Base-by-base conservation (phyloP, 2,888 invertebrate genomes). In the Agriotes lineatus region DNA sequence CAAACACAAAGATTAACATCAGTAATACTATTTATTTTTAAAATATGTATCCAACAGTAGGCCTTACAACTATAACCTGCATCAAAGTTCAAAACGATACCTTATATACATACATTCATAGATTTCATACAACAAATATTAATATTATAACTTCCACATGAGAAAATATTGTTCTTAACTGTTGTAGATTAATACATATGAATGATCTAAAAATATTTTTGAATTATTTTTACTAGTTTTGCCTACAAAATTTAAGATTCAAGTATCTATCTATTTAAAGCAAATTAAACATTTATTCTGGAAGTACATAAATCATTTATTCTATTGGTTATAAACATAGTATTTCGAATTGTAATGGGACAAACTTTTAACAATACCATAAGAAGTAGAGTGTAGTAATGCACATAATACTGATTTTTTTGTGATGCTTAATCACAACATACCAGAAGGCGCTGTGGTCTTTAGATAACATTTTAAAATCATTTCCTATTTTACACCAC, bases 21-120 rank as follows among this genome's bases (percentile, higher is more conserved):
- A 35, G 52, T 64, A 45, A 58, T 57, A 58, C 56, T 64, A 63
- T 63, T 64, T 64, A 64, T 64, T 64, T 33, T 57, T 64, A 57
- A 54, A 39, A 56, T 64, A 64, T 56, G 42, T 64, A 64, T 64
- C 57, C 64, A 64, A 64, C 64, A 64, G 45, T 64, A 64, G 64
- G 64, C 64, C 64, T 64, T 57, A 44, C 20, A 20, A 52, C 52
- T 63, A 63, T 56, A 63, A 54, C 52, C 52, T 42, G 63, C 63
- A 44, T 54, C 52, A 52, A 54, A 62, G 54, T 42, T 62, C 42
- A 39, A 33, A 61, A 61, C 61, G 30, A 25, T 63, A 54, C 39
- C 20, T 30, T 62, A 50, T 61, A 61, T 54, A 56, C 48, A 60
- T 59, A 18, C 45, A 59, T 44, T 58, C 39, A 56, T 62, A 56